These are phyloP conservation scores for Allophyes oxyacanthae DNA, from an alignment of 2,888 invertebrate species.

Conservation along the genomic window DNA sequence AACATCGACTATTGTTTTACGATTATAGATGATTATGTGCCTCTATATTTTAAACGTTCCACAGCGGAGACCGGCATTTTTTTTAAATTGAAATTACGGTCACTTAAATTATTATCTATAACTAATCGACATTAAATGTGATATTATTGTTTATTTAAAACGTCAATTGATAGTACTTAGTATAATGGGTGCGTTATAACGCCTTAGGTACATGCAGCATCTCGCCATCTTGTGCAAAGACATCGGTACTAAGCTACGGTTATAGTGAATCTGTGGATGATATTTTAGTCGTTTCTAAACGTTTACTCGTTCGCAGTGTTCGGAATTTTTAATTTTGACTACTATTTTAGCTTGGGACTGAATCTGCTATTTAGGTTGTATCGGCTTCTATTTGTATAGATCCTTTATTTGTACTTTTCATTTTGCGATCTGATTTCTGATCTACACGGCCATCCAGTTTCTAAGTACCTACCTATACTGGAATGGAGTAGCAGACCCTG, in stretches of 20 bases:
- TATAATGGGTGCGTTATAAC: conserved; percentile 30
- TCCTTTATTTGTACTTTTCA: no score
- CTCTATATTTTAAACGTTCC: conserved; percentile 25
- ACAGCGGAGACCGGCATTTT: not conserved
- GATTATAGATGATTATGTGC: conserved; percentile 21
- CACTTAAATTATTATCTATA: not conserved
- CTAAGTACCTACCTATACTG: no score
- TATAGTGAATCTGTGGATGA: conserved; percentile 34
- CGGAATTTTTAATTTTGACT: not conserved
- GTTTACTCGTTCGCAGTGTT: conserved; percentile 1
- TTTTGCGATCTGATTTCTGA: no score
- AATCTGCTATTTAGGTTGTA: no score
- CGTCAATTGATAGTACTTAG: conserved; percentile 11
- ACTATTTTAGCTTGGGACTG: no score
- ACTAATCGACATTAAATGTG: not conserved
- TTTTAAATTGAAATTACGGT: conserved; percentile 1
- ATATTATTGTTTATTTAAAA: conserved; percentile 7
- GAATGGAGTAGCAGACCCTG: no score
- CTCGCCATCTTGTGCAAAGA: conserved; percentile 76
- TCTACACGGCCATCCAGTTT: no score
- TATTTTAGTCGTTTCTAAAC: conserved; percentile 10
- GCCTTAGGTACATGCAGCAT: conserved; percentile 58
- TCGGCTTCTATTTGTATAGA: no score
- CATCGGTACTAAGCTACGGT: conserved; percentile 52
- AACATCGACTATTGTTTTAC: conserved; percentile 43